Conservation (phyloP, 2,113 vertebrate genomes). For the Pandion haliaetus region DNA sequence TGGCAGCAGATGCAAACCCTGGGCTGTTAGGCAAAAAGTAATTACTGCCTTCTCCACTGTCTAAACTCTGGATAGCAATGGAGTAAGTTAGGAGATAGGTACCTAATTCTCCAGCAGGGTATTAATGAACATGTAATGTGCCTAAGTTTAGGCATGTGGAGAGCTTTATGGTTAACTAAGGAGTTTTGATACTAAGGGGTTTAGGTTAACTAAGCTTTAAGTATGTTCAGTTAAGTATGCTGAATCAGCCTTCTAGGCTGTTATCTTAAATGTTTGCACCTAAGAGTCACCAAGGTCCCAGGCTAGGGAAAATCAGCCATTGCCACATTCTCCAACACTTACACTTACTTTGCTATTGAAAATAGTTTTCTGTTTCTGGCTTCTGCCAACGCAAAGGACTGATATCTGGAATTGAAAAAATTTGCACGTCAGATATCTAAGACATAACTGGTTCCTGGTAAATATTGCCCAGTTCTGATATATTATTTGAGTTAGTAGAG, state of each 20-base stretch:
- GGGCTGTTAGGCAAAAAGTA: not conserved
- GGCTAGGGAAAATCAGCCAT: not conserved
- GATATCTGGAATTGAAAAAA: not conserved
- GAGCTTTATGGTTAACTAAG: not conserved
- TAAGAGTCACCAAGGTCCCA: not conserved
- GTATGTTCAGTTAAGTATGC: not conserved
- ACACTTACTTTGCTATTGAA: not conserved
- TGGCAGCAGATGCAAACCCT: not conserved
- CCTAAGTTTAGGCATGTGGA: not conserved
- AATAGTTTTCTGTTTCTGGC: not conserved
- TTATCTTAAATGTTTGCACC: not conserved
- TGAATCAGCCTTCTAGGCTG: not conserved
- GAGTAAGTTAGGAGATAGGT: not conserved
- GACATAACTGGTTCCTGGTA: not conserved
- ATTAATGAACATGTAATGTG: not conserved
- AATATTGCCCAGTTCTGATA: not conserved
- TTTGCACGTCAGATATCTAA: not conserved
- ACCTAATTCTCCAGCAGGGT: not conserved
- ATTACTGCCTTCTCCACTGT: not conserved
- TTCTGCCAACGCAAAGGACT: not conserved
- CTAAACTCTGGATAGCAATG: not conserved
- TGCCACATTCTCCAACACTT: not conserved
- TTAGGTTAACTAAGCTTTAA: not conserved
- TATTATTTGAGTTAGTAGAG: not conserved
- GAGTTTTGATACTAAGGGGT: not conserved